Evolutionary conservation across 2,888 invertebrate genomes (phyloP).

Genomic region (Rhamnusium bicolor): DNA sequence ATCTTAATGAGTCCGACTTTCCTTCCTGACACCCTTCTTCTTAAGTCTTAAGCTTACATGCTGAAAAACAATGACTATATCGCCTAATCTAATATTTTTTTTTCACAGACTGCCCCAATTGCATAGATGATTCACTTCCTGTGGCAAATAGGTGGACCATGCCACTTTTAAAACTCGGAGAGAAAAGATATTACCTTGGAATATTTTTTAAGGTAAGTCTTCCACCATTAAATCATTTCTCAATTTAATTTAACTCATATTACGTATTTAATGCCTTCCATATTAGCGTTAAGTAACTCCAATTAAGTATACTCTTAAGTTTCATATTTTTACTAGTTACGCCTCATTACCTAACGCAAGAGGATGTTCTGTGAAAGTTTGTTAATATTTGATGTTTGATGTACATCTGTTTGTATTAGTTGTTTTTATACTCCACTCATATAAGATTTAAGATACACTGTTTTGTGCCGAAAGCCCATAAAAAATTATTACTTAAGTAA

Average conservation of each 20-base stretch:
- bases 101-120: constrained; percentile 84
- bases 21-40: too few relatives aligned
- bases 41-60: too few relatives aligned
- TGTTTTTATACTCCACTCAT: neutral
- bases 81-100: too few relatives aligned
- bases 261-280: neutral
- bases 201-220: constrained; percentile 92
- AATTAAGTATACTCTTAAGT: neutral
- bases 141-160: constrained; percentile 88
- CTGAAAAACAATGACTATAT: too few relatives aligned
- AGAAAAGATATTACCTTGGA: constrained; percentile 91
- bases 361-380: neutral
- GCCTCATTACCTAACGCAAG: neutral
- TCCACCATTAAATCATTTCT: neutral
- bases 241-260: neutral
- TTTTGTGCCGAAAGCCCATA: neutral
- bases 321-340: neutral
- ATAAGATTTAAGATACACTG: neutral
- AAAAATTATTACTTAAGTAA: neutral
- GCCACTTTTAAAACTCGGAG: constrained; percentile 90
- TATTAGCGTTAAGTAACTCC: constrained; percentile 1
- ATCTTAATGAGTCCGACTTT: too few relatives aligned
- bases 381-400: neutral
- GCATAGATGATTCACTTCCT: constrained; percentile 80
- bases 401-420: neutral